Conservation (phyloP, 2,113 vertebrate genomes). For the Tenrec ecaudatus region DNA sequence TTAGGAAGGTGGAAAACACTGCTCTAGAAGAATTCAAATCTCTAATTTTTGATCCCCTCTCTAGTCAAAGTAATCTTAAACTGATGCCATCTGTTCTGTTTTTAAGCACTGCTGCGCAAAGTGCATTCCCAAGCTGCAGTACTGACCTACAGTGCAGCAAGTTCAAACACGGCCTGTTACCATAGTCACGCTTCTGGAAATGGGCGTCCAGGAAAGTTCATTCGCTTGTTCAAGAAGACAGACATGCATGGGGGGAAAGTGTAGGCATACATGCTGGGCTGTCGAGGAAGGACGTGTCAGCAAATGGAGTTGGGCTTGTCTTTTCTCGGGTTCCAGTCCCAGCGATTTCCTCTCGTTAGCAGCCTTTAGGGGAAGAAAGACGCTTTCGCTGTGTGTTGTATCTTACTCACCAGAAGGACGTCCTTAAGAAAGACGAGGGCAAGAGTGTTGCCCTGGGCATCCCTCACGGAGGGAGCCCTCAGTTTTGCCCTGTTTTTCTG, state of each 20-base stretch:
- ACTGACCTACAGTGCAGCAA: constrained; percentile 25
- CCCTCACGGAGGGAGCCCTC: background rate
- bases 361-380: background rate
- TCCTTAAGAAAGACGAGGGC: background rate
- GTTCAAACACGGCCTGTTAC: background rate
- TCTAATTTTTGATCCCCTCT: background rate
- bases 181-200: background rate
- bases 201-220: background rate
- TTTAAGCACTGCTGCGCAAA: constrained; percentile 30
- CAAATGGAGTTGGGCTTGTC: background rate
- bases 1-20: too few relatives aligned
- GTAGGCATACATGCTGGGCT: background rate
- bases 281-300: background rate
- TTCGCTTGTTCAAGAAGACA: constrained; percentile 22
- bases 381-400: background rate
- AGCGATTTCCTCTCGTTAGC: constrained; percentile 6
- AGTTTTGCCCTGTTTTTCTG: background rate
- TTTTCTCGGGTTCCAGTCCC: background rate
- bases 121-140: background rate
- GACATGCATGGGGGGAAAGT: background rate
- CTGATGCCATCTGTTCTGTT: constrained; percentile 40
- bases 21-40: constrained; percentile 24
- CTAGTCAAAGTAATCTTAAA: constrained; percentile 50
- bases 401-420: constrained; percentile 38
- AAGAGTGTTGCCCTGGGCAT: background rate